phyloP scores from a whole-genome alignment of 2,797 vertebrate genomes.

The Poeciliopsis presidionis region DNA sequence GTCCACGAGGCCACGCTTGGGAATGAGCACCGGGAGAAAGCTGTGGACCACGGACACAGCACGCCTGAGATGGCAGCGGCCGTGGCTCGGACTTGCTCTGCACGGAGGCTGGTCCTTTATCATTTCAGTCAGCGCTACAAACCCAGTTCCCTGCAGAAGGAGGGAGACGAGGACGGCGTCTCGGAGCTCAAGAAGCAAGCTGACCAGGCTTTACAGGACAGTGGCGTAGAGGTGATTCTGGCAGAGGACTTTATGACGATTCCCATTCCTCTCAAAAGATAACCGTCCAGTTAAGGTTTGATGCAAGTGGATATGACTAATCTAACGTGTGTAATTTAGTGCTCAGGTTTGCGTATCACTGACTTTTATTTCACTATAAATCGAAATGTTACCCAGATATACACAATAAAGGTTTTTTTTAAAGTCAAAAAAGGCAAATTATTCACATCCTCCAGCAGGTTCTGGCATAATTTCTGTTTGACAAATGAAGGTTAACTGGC shows the following conservation, averaged over 20 bases:
- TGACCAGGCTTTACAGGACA: constrained; percentile 73
- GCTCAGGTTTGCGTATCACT: neutral
- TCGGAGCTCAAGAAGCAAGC: constrained; percentile 85
- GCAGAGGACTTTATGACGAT: constrained; percentile 92
- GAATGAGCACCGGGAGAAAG: constrained; percentile 83
- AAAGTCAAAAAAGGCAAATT: neutral
- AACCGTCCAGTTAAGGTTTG: constrained; percentile 6
- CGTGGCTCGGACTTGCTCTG: constrained; percentile 80
- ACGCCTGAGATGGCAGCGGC: constrained; percentile 85
- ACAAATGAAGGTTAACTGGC: neutral
- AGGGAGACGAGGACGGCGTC: constrained; percentile 79
- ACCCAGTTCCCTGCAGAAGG: constrained; percentile 69
- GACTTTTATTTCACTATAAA: neutral
- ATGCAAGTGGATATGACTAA: neutral
- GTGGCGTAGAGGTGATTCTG: constrained; percentile 81
- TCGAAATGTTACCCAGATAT: neutral
- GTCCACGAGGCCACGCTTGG: constrained; percentile 92
- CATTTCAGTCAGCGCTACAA: constrained; percentile 95
- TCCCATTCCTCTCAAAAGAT: constrained; percentile 79
- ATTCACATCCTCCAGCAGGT: neutral
- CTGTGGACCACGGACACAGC: constrained; percentile 88
- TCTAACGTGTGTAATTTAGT: neutral
- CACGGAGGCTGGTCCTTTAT: constrained; percentile 80
- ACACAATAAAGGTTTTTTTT: neutral
- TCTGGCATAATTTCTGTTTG: neutral